Conservation (phyloP, 2,888 invertebrate species). For the Seira ritae region DNA sequence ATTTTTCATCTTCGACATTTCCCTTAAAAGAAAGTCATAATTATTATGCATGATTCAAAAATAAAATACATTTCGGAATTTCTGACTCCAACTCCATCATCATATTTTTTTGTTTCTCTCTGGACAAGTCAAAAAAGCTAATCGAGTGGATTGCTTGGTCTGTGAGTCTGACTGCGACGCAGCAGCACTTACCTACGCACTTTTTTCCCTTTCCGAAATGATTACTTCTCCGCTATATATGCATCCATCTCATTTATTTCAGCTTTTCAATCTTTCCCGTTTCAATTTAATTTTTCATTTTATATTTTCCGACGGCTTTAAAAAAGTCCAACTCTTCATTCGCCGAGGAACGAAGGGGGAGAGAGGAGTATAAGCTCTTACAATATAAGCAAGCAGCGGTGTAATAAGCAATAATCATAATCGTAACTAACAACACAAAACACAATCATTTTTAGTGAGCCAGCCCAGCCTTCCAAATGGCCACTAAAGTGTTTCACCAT, state of each 20-base stretch:
- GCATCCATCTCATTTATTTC: neutral
- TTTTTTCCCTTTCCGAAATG: neutral
- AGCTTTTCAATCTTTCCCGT: neutral
- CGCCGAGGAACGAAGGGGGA: too few relatives aligned
- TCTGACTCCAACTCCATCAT: slow-evolving; percentile 23
- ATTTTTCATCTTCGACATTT: slow-evolving; percentile 56
- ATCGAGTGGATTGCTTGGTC: neutral
- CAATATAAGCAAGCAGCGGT: too few relatives aligned
- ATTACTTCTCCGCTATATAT: neutral
- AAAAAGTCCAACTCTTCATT: too few relatives aligned
- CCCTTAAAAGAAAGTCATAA: neutral
- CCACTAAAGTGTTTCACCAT: slow-evolving; percentile 61
- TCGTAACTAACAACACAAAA: slow-evolving; percentile 60
- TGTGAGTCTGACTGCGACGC: too few relatives aligned
- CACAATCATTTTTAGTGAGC: slow-evolving; percentile 42
- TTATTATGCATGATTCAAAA: slow-evolving; percentile 34
- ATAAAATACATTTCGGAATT: slow-evolving; percentile 43
- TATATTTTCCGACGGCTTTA: too few relatives aligned
- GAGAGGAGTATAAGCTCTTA: too few relatives aligned
- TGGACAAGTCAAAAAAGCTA: neutral
- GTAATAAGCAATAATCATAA: slow-evolving; percentile 64
- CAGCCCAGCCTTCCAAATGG: slow-evolving; percentile 60
- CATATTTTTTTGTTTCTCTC: too few relatives aligned
- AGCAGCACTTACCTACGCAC: neutral
- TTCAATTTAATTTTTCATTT: neutral